phyloP scores from a whole-genome alignment of 2,113 vertebrate genomes.

The Trogon surrucura region DNA sequence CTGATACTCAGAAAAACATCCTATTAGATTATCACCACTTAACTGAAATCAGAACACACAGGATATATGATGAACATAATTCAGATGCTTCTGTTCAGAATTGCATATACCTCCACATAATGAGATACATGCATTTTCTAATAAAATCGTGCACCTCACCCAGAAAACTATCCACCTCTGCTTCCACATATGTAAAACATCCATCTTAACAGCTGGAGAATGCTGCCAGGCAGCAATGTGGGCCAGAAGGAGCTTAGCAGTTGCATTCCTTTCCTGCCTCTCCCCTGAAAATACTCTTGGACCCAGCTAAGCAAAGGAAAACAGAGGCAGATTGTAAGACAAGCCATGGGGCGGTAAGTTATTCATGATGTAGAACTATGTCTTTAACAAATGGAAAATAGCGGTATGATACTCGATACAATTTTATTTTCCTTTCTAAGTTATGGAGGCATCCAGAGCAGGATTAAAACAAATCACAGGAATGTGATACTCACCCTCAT shows the following conservation, averaged over 20 bases:
- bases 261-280: slow-evolving; percentile 37
- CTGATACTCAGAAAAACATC: neutral
- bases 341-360: slow-evolving; percentile 26
- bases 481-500: neutral
- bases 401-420: neutral
- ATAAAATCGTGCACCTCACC: slow-evolving; percentile 11
- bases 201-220: slow-evolving; percentile 48
- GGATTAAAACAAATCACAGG: neutral
- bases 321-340: slow-evolving; percentile 15
- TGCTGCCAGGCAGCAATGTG: slow-evolving; percentile 16
- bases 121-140: neutral
- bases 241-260: slow-evolving; percentile 40
- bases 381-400: slow-evolving; percentile 41
- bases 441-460: neutral
- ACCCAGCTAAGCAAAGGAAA: slow-evolving; percentile 4
- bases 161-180: slow-evolving; percentile 22
- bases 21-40: slow-evolving; percentile 25
- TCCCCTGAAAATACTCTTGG: slow-evolving; percentile 31
- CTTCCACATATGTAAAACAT: neutral
- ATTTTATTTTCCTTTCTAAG: neutral
- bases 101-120: neutral
- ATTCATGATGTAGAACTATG: slow-evolving; percentile 19
- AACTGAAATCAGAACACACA: slow-evolving; percentile 17
- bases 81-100: slow-evolving; percentile 35
- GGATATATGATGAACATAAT: neutral